Evolutionary conservation across 2,113 vertebrate species (phyloP), one percentile per base, ranked within the genome.

Genomic region (Carassius gibelio): DNA sequence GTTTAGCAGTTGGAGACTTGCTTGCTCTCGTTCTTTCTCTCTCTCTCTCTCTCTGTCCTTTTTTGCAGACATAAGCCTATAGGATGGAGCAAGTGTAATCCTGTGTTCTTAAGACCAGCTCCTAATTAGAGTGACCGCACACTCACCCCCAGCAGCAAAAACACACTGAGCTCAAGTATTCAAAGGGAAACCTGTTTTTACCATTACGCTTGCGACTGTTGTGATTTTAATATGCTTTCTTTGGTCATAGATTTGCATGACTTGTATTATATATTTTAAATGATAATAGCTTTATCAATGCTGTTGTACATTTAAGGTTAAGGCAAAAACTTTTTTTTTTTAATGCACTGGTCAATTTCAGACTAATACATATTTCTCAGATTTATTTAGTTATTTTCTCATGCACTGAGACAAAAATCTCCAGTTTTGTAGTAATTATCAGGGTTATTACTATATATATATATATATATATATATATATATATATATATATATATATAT

Each of bases 91-190:
- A 88, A 89, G 91, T 92, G 81, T 92, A 91, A 92, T 92, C 91
- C 86, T 71, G 90, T 90, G 88, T 91, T 93, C 91, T 93, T 92
- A 89, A 88, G 90, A 83, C 84, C 86, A 75, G 64, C 50, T 92
- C 90, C 93, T 90, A 93, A 92, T 92, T 92, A 89, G 91, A 75
- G 76, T 93, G 91, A 91, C 93, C 91, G 74, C 83, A 75, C 87
- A 84, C 87, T 93, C 92, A 93, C 89, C 86, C 91, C 62, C 62
- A 84, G 74, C 86, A 52, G 57, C 36, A 36, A 89, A 85, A 91
- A 93, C 93, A 55, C 26, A 75, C 86, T 90, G 88, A 90, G 66
- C 82, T 91, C 72, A 75, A 84, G 91, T 91, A 89, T 94, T 94
- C 89, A 93, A 84, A 88, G 92, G 69, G 36, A 26, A 30, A 74